Evolutionary conservation across 2,888 invertebrate species (phyloP), one percentile per base, ranked within the genome.

Genomic region (Cinara cedri): DNA sequence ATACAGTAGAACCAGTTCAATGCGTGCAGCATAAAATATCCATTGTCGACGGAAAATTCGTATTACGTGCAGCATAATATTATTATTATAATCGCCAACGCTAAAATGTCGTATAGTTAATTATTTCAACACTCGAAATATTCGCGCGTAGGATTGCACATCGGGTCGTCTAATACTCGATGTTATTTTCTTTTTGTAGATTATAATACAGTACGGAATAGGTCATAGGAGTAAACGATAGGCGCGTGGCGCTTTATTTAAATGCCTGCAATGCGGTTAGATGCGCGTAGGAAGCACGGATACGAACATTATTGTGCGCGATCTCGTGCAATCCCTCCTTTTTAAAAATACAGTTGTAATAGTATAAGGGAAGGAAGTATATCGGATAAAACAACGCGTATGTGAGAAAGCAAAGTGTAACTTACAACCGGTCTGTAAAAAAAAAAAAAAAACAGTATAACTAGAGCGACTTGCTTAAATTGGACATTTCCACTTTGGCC

Each of bases 381-480:
- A 54, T 26, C 24, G 55, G 21, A n/a, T 14, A n/a, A 26, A 72
- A 34, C 6, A 72, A 46, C 24, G 19, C 68, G 26, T 66, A 44
- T 57, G 34, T 34, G 68, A 57, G 46, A 60, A 57, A 68, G 76
- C 26, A 55, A 68, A 75, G 44, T 42, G 26, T 63, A n/a, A n/a
- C n/a, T n/a, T 34, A 76, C 21, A 68, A 76, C 76, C 68, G 76
- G 76, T 76, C 76, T 21, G 65, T 10, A 46, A 68, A 46, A 70
- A 26, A 26, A n/a, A 70, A 51, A 51, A 72, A 63, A 66, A 49
- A 76, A 46, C 68, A 49, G 76, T 68, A 44, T 57, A 76, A 76
- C 68, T 76, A 57, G 76, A 76, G 76, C 68, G 76, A 49, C 55
- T 68, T 76, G 66, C 76, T 76, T 60, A 76, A 76, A 76, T 76